Conservation (phyloP, 2,113 vertebrate species). For the Ariopsis seemanni region DNA sequence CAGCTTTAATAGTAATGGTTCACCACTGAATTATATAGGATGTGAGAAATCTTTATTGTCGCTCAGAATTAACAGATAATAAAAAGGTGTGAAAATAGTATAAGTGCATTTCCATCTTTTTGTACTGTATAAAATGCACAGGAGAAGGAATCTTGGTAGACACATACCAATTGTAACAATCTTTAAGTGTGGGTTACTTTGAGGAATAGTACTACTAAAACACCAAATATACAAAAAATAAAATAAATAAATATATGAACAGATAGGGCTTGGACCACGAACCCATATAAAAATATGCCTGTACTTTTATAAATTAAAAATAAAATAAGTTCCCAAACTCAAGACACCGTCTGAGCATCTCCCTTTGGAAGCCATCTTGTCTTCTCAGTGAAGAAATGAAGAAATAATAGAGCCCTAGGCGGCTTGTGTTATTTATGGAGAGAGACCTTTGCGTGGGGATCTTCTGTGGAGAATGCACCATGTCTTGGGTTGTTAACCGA, state of each 20-base stretch:
- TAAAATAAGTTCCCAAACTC: neutral
- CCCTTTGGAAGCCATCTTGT: constrained; percentile 26
- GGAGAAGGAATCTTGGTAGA: neutral
- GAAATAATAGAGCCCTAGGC: constrained; percentile 62
- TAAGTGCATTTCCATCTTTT: neutral
- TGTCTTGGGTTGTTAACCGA: constrained; percentile 32
- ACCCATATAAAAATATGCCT: neutral
- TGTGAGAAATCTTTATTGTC: neutral
- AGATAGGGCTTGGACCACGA: neutral
- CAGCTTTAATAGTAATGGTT: no score
- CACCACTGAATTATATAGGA: neutral
- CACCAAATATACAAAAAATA: neutral
- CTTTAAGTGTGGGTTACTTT: constrained; percentile 10
- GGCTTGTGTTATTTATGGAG: constrained; percentile 62
- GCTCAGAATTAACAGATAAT: neutral
- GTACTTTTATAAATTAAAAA: constrained; percentile 37
- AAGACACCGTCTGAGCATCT: neutral
- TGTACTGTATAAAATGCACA: neutral
- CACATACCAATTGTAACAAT: neutral
- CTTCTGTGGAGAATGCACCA: constrained; percentile 10
- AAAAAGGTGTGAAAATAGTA: neutral
- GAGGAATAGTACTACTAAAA: neutral
- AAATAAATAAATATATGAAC: neutral
- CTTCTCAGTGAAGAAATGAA: constrained; percentile 36
- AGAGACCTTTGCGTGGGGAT: constrained; percentile 48